Base-by-base conservation (phyloP, 2,113 vertebrate genomes). In the Colistium nudipinnis region DNA sequence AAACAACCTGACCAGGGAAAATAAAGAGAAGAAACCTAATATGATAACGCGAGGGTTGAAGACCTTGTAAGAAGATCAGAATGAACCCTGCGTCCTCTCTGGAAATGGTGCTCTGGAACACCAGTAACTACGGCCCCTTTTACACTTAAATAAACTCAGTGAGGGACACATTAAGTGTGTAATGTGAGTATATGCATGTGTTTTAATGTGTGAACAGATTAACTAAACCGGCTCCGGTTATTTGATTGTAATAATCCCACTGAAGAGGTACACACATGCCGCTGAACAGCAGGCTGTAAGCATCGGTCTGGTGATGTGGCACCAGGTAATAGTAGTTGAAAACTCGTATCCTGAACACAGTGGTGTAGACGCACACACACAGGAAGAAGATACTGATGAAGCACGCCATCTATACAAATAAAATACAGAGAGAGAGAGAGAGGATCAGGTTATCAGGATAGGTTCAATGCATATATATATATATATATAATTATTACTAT, bases 271-370 rank as follows among this genome's bases (percentile, higher is more conserved):
- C 96, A 81, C 88, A 98, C 97, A 98, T 98, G 90, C 96, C 96
- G 69, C 96, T 98, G 86, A 98, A 98, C 88, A 96, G 96, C 66
- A 98, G 93, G 87, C 96, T 98, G 83, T 98, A 98, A 1, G 95
- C 95, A 68, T 98, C 96, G 1, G 97, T 98, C 87, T 98, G 97
- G 74, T 98, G 97, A 88, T 97, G 96, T 7, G 96, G 95, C 39
- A 95, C 96, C 88, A 98, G 93, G 81, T 96, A 93, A 22, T 97
- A 98, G 82, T 97, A 98, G 87, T 98, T 97, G 90, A 98, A 98
- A 22, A 98, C 91, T 55, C 96, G 92, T 72, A 98, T 98, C 62
- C 93, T 92, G 93, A 98, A 98, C 71, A 98, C 96, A 5, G 96
- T 98, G 65, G 95, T 97, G 84, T 98, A 98, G 78, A 97, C 94